A percentile compares a stretch with the other conserved stretches of the same genome.
Conservation (phyloP, 2,888 invertebrate genomes). For the Tenthredo scrophulariae region DNA sequence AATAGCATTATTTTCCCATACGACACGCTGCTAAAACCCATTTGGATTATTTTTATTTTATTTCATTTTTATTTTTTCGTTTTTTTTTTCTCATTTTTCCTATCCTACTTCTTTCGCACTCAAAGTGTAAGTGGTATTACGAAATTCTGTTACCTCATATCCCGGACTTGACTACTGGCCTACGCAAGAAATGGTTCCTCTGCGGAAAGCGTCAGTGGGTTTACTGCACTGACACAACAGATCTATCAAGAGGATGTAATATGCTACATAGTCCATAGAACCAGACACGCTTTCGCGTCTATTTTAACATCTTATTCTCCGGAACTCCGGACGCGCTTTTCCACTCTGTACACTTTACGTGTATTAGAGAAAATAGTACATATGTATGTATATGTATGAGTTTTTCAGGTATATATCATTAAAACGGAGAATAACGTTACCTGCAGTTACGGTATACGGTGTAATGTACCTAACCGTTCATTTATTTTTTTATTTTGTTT, state of each 20-base stretch:
- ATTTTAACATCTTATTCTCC: not conserved
- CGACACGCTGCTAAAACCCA: not conserved
- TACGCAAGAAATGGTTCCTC: slow-evolving; percentile 38
- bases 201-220: slow-evolving; percentile 22
- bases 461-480: too few relatives aligned
- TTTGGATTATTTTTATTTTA: not conserved
- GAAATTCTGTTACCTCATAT: slow-evolving; percentile 41
- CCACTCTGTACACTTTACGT: not conserved
- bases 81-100: not conserved
- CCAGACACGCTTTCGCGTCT: slow-evolving; percentile 18
- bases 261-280: slow-evolving; percentile 12
- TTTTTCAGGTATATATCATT: not conserved
- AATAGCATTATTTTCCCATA: not conserved
- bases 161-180: slow-evolving; percentile 16
- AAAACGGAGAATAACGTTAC: not conserved
- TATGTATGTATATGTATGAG: not conserved
- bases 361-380: not conserved
- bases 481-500: not conserved
- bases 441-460: not conserved
- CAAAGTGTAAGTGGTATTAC: slow-evolving; percentile 28
- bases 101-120: not conserved
- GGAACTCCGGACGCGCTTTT: not conserved
- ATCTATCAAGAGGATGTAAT: slow-evolving; percentile 42
- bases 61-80: not conserved
- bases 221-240: not conserved